Percentiles rank a stretch among this genome's conserved stretches.
Evolutionary conservation across 2,888 invertebrate species (phyloP).

Genomic region (Andricus quercusramuli): DNA sequence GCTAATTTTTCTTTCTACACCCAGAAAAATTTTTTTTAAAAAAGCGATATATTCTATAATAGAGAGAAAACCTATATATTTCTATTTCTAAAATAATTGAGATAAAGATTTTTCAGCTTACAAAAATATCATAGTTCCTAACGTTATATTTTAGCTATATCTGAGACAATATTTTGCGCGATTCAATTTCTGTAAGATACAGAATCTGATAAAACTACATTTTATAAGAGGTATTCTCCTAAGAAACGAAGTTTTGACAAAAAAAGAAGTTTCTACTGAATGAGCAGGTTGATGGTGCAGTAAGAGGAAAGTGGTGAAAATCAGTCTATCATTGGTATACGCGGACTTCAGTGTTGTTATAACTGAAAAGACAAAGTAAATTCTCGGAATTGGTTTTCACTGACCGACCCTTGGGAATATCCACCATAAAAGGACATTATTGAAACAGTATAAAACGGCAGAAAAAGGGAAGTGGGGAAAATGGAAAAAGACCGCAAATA

Average conservation of each 20-base stretch:
- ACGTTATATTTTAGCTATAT: not conserved
- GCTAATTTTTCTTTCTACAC: not conserved
- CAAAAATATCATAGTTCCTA: not conserved
- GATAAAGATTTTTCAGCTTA: not conserved
- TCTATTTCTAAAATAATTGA: not conserved
- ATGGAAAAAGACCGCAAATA: not conserved
- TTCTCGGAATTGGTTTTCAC: constrained; percentile 63
- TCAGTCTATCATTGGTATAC: not conserved
- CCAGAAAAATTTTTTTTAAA: not conserved
- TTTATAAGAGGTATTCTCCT: not conserved
- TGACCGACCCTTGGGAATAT: constrained; percentile 50
- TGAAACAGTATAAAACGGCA: not conserved
- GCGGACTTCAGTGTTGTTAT: constrained; percentile 5
- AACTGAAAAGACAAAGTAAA: constrained; percentile 12
- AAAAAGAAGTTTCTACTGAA: not conserved
- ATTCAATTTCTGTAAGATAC: not conserved
- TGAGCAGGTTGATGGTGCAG: not conserved
- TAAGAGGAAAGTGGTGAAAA: not conserved
- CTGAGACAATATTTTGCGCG: not conserved
- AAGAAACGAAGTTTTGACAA: not conserved
- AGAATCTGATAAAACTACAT: constrained; percentile 7
- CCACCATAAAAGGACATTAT: constrained; percentile 30
- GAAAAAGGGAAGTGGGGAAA: constrained; percentile 22
- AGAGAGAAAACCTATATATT: not conserved
- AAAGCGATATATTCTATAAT: not conserved